Evolutionary conservation across 2,113 vertebrate species (phyloP).

Genomic region (Speoplatyrhinus poulsoni): DNA sequence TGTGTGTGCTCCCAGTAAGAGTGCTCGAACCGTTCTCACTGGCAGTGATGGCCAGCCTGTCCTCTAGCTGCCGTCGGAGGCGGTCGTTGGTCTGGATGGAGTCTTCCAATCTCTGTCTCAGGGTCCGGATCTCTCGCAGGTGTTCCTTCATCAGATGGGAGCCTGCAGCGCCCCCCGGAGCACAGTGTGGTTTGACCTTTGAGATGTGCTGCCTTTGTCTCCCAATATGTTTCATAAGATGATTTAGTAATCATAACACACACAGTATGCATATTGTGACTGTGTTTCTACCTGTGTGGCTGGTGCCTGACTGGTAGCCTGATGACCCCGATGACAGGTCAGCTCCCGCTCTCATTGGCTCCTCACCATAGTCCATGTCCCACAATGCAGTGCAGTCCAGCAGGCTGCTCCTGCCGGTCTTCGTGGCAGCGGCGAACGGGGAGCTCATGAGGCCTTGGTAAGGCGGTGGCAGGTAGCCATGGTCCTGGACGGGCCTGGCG

Average conservation of each 20-base stretch:
- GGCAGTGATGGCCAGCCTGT: slow-evolving; percentile 66
- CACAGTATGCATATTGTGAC: too few relatives aligned
- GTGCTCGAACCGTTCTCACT: slow-evolving; percentile 68
- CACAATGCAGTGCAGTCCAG: slow-evolving; percentile 66
- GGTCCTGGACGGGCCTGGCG: slow-evolving; percentile 59
- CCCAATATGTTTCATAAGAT: too few relatives aligned
- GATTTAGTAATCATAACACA: too few relatives aligned
- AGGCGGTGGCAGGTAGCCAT: slow-evolving; percentile 45
- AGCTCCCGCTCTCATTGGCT: slow-evolving; percentile 50
- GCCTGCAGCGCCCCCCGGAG: slow-evolving; percentile 56
- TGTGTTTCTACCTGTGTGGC: slow-evolving; percentile 76
- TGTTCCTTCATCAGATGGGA: slow-evolving; percentile 88
- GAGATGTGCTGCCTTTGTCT: neutral
- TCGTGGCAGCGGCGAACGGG: slow-evolving; percentile 30
- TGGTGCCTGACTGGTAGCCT: slow-evolving; percentile 73
- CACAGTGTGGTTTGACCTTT: neutral
- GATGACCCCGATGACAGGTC: slow-evolving; percentile 76
- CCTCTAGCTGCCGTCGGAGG: slow-evolving; percentile 85
- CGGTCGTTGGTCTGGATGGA: slow-evolving; percentile 90
- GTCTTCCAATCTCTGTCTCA: slow-evolving; percentile 87
- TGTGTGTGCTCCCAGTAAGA: neutral
- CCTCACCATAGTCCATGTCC: slow-evolving; percentile 51
- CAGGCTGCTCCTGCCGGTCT: slow-evolving; percentile 50
- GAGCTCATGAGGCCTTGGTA: slow-evolving; percentile 57
- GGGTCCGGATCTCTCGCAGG: slow-evolving; percentile 83